phyloP scores from a whole-genome alignment of 2,888 invertebrate species.

The Abrostola tripartita region DNA sequence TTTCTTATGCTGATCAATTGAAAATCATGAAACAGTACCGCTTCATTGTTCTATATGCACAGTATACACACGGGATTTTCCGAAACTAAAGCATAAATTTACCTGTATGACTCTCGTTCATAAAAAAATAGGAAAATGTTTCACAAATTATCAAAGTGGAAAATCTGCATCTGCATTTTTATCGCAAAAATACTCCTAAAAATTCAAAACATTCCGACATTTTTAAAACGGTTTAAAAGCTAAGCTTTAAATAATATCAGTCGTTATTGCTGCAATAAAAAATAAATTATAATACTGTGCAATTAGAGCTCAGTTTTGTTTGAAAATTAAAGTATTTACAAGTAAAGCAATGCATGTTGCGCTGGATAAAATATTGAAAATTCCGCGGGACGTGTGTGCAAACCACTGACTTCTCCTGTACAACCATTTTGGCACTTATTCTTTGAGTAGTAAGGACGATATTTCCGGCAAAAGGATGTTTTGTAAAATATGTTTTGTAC shows the following conservation, averaged over 20 bases:
- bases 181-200: constrained; percentile 45
- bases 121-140: constrained; percentile 33
- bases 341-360: constrained; percentile 66
- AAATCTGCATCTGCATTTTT: constrained; percentile 52
- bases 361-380: constrained; percentile 75
- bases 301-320: constrained; percentile 39
- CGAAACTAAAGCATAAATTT: background rate
- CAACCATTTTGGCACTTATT: constrained; percentile 33
- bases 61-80: constrained; percentile 7
- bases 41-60: background rate
- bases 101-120: constrained; percentile 4
- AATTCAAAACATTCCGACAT: constrained; percentile 38
- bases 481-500: constrained; percentile 45
- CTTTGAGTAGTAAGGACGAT: constrained; percentile 28
- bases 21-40: too few relatives aligned
- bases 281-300: constrained; percentile 12
- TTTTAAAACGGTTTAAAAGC: constrained; percentile 43
- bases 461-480: constrained; percentile 32
- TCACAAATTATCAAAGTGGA: constrained; percentile 45
- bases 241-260: constrained; percentile 45
- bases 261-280: constrained; percentile 14
- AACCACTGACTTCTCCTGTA: constrained; percentile 44
- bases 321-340: constrained; percentile 49
- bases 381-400: constrained; percentile 64
- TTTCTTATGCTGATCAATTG: too few relatives aligned